Conservation (phyloP, 2,113 vertebrate species). For the Cynoglossus semilaevis region DNA sequence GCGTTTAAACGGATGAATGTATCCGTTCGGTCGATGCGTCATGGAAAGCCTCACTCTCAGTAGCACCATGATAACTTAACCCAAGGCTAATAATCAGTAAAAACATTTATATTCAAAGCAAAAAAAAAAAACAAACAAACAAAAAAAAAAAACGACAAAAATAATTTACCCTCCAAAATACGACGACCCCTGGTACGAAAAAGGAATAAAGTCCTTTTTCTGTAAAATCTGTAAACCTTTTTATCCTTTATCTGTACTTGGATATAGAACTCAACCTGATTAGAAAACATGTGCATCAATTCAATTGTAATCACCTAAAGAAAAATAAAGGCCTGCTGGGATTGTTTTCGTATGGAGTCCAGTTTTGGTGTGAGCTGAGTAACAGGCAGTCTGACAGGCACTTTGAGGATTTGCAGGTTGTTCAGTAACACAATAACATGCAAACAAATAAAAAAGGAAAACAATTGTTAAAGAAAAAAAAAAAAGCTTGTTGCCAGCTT, state of each 20-base stretch:
- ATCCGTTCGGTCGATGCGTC: conserved; percentile 13
- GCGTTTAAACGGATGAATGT: conserved; percentile 10
- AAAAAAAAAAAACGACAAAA: conserved; percentile 38
- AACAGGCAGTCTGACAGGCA: conserved; percentile 57
- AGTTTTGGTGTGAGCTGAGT: conserved; percentile 61
- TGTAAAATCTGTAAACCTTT: conserved; percentile 47
- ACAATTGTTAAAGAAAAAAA: too few species aligned
- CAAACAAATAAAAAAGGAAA: conserved; percentile 6
- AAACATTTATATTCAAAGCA: conserved; percentile 38
- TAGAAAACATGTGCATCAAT: conserved; percentile 37
- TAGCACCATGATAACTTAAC: conserved; percentile 62
- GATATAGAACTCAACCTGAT: conserved; percentile 43
- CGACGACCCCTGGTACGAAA: conserved; percentile 56
- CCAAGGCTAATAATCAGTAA: conserved; percentile 21
- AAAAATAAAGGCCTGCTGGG: conserved; percentile 44
- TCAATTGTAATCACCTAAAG: conserved; percentile 36
- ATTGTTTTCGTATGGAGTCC: conserved; percentile 39
- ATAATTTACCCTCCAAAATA: conserved; percentile 57
- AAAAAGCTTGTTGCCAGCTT: too few species aligned
- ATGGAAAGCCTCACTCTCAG: conserved; percentile 18
- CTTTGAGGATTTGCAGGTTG: conserved; percentile 51
- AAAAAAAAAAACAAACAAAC: conserved; percentile 33
- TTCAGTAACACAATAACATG: conserved; percentile 14
- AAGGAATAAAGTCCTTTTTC: conserved; percentile 25
- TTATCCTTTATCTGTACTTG: conserved; percentile 8